Conservation (phyloP, 2,797 vertebrate genomes). For the Coluber constrictor region DNA sequence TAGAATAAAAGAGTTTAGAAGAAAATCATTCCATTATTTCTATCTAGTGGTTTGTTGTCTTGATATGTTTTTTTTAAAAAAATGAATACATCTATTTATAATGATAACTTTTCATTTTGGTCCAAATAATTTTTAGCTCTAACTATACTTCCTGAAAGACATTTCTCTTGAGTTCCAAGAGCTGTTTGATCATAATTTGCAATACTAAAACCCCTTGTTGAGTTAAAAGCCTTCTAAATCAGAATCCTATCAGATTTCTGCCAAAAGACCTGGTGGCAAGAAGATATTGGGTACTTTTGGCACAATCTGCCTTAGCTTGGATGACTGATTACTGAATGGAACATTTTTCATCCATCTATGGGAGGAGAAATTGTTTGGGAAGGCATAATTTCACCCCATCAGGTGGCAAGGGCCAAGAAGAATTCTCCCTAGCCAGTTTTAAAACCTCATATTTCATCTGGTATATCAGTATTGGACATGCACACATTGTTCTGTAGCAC, state of each 20-base stretch:
- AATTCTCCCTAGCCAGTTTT: slow-evolving; percentile 24
- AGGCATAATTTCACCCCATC: slow-evolving; percentile 1
- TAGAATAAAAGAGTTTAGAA: neutral
- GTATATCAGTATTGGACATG: slow-evolving; percentile 20
- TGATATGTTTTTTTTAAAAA: neutral
- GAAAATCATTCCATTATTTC: neutral
- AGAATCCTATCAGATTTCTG: slow-evolving; percentile 25
- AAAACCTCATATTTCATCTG: slow-evolving; percentile 32
- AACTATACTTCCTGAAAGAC: slow-evolving; percentile 26
- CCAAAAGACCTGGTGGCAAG: slow-evolving; percentile 35
- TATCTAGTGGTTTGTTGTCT: neutral
- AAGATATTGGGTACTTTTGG: slow-evolving; percentile 37
- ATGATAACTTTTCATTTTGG: neutral
- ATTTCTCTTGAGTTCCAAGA: slow-evolving; percentile 26
- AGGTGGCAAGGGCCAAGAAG: slow-evolving; percentile 20
- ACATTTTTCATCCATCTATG: slow-evolving; percentile 50
- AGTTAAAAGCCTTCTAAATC: slow-evolving; percentile 33
- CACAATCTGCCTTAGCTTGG: slow-evolving; percentile 24
- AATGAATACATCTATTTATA: neutral
- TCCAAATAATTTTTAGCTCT: slow-evolving; percentile 5
- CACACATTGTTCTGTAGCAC: slow-evolving; percentile 21
- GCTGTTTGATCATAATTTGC: slow-evolving; percentile 39
- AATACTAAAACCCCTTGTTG: slow-evolving; percentile 14
- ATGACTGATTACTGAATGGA: slow-evolving; percentile 43
- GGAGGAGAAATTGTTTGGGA: slow-evolving; percentile 18